Base-by-base conservation (phyloP, 2,888 invertebrate species). In the Lottia gigantea region DNA sequence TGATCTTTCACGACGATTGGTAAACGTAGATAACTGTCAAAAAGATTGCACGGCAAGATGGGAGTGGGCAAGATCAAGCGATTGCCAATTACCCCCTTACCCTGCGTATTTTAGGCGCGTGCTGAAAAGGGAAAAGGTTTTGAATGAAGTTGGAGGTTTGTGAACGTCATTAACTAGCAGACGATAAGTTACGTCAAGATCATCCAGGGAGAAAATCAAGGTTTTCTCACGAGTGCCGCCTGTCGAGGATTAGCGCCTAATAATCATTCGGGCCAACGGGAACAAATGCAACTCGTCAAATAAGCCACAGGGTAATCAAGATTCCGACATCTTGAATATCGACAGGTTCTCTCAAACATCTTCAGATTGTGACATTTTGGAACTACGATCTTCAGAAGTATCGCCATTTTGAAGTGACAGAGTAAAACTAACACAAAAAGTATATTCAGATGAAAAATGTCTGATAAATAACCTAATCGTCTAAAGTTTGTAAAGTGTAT, bases 51-150 rank as follows among this genome's bases (percentile, higher is more conserved):
- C 19, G 23, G 55, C 55, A 16, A 66, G 74, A 70, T 74, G 70
- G 74, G 71, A 55, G 73, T 74, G 65, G 68, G 68, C 64, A 71
- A 63, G 64, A 70, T 40, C 62, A 63, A 49, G 73, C 76, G 74
- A 76, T 76, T 63, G 68, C 73, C 66, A 74, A 74, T 74, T 74
- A 72, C 65, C 69, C 69, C 47, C 63, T 64, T 65, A 65, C 64
- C 69, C 55, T 65, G 69, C 55, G 69, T 69, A 65, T 69, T 65
- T 69, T 31, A 69, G 69, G 64, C 61, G 69, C 64, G 69, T 69
- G 69, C 64, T 55, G 65, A 55, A 55, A 65, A 45, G 40, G 49
- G 23, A 55, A 23, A 55, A 55, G 55, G 40, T 40, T 40, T 55
- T 55, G 55, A 55, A 55, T 23, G 19, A 23, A 55, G 55, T 55